These are phyloP conservation scores for Gymnoscelis rufifasciata DNA, from an alignment of 2,888 invertebrate species.

Conservation along the genomic window DNA sequence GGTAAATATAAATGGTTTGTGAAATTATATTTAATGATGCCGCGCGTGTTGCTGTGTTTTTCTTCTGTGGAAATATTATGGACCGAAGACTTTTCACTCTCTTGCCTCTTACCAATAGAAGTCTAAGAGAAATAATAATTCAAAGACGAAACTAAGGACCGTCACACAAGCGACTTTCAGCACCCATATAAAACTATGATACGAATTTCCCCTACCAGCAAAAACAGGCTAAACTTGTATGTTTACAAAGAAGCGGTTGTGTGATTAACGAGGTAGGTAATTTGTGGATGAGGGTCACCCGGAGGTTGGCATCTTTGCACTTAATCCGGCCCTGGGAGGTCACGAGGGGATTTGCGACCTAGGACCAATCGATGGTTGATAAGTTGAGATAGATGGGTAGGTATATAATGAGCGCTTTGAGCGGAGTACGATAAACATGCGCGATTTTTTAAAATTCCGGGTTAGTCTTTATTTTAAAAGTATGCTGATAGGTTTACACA, in stretches of 20 bases:
- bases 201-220: not conserved
- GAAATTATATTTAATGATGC: too few relatives aligned
- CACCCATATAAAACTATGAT: constrained; percentile 3
- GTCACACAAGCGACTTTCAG: not conserved
- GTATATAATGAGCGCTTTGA: not conserved
- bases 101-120: too few relatives aligned
- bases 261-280: constrained; percentile 31
- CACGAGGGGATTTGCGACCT: constrained; percentile 13
- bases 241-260: constrained; percentile 30
- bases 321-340: constrained; percentile 11
- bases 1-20: too few relatives aligned
- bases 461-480: too few relatives aligned
- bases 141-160: too few relatives aligned
- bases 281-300: constrained; percentile 24
- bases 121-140: too few relatives aligned
- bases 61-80: too few relatives aligned
- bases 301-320: constrained; percentile 14
- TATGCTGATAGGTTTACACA: too few relatives aligned
- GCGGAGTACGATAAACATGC: too few relatives aligned
- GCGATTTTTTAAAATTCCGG: too few relatives aligned
- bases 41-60: too few relatives aligned
- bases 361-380: constrained; percentile 5
- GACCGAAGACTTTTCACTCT: too few relatives aligned
- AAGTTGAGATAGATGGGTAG: not conserved
- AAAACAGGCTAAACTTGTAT: constrained; percentile 7